phyloP scores from a whole-genome alignment of 2,113 vertebrate species.

The Apteryx mantelli region DNA sequence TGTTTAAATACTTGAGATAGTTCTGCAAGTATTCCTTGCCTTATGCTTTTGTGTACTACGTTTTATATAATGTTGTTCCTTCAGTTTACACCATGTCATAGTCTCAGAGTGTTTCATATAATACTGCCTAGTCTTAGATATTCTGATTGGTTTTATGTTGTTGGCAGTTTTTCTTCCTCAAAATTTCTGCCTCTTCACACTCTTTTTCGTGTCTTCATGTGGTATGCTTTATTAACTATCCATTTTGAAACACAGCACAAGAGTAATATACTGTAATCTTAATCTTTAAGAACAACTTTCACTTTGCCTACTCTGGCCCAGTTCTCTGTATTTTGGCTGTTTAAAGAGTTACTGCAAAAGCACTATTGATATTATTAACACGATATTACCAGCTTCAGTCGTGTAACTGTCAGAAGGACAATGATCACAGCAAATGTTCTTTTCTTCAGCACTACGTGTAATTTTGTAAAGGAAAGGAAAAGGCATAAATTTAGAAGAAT shows the following conservation, averaged over 20 bases:
- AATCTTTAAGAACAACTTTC: background rate
- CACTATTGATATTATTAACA: background rate
- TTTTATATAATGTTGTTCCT: background rate
- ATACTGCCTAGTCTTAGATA: background rate
- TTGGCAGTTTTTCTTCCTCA: background rate
- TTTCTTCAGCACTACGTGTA: background rate
- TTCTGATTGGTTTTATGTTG: background rate
- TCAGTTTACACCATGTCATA: background rate
- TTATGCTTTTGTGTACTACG: background rate
- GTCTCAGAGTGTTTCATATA: background rate
- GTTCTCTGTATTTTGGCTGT: background rate
- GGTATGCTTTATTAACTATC: background rate
- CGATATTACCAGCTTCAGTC: accelerated
- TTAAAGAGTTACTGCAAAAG: background rate
- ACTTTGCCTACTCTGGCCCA: background rate
- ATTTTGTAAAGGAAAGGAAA: background rate
- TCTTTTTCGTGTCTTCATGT: background rate
- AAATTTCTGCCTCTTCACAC: background rate
- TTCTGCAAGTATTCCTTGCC: background rate
- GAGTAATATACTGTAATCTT: background rate
- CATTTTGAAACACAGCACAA: background rate
- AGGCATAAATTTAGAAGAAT: background rate
- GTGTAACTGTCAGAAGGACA: background rate
- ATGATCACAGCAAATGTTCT: background rate
- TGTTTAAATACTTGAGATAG: background rate